These are phyloP conservation scores for Alcedo atthis DNA, from an alignment of 2,797 vertebrate species.

Conservation along the genomic window DNA sequence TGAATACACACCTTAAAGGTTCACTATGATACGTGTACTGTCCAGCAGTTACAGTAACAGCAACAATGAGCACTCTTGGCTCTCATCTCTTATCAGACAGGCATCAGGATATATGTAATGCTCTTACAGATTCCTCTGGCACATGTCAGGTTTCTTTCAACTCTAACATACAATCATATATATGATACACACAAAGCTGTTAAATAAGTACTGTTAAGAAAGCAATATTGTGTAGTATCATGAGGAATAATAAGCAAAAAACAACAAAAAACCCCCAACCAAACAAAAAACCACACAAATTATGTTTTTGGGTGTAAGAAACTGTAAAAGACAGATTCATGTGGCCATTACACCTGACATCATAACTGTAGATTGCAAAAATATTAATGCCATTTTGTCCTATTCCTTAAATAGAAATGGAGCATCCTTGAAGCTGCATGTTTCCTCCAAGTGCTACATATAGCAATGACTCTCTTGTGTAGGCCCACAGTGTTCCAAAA, in stretches of 20 bases:
- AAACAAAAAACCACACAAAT: not conserved
- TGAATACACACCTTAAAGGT: not conserved
- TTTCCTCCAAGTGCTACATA: not conserved
- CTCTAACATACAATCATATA: not conserved
- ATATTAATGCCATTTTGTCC: not conserved
- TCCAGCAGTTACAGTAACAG: not conserved
- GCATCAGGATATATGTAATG: not conserved
- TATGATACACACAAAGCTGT: not conserved
- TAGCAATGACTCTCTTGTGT: not conserved
- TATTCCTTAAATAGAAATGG: not conserved
- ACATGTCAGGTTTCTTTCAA: not conserved
- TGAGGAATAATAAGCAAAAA: not conserved
- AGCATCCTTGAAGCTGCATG: not conserved
- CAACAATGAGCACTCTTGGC: not conserved
- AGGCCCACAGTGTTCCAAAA: not conserved
- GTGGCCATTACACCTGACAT: not conserved
- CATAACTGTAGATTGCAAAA: not conserved
- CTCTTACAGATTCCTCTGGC: not conserved
- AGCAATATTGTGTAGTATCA: not conserved
- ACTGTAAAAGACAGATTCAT: not conserved
- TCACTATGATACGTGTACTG: not conserved
- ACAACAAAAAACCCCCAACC: too few species aligned
- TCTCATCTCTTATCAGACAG: not conserved
- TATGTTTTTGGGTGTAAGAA: not conserved
- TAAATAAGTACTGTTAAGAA: not conserved